Evolutionary conservation across 1,140 invertebrate genomes (phyloP).

Genomic region (Diploscapter pachys): DNA sequence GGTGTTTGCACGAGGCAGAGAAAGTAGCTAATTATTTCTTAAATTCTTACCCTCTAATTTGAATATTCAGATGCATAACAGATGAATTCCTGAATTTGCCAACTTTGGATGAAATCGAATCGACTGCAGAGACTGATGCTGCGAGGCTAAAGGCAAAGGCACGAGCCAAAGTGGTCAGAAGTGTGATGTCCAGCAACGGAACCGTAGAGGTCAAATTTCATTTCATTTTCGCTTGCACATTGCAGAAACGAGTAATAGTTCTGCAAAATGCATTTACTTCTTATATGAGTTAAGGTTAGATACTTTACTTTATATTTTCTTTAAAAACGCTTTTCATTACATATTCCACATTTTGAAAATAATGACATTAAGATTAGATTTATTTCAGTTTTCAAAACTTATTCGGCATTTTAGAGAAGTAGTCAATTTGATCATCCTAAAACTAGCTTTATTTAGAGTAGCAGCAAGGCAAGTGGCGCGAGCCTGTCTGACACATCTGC

Average conservation of each 20-base stretch:
- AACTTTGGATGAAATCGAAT: slow-evolving; percentile 17
- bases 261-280: too few relatives aligned
- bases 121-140: neutral
- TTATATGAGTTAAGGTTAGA: too few relatives aligned
- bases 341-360: neutral
- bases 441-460: too few relatives aligned
- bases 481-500: slow-evolving; percentile 8
- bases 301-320: too few relatives aligned
- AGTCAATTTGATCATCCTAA: too few relatives aligned
- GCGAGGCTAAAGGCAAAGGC: neutral
- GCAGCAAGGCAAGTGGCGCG: slow-evolving; percentile 6
- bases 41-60: too few relatives aligned
- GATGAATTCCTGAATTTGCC: slow-evolving; percentile 31
- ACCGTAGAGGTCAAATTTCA: neutral
- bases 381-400: too few relatives aligned
- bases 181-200: neutral
- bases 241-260: too few relatives aligned
- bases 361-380: neutral
- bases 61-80: slow-evolving; percentile 15
- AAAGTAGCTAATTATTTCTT: neutral
- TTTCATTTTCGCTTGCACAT: too few relatives aligned
- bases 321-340: too few relatives aligned
- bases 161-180: neutral
- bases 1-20: slow-evolving; percentile 31
- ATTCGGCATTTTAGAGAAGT: too few relatives aligned